Conservation (phyloP, 2,797 vertebrate species). For the Poecilia velifera region DNA sequence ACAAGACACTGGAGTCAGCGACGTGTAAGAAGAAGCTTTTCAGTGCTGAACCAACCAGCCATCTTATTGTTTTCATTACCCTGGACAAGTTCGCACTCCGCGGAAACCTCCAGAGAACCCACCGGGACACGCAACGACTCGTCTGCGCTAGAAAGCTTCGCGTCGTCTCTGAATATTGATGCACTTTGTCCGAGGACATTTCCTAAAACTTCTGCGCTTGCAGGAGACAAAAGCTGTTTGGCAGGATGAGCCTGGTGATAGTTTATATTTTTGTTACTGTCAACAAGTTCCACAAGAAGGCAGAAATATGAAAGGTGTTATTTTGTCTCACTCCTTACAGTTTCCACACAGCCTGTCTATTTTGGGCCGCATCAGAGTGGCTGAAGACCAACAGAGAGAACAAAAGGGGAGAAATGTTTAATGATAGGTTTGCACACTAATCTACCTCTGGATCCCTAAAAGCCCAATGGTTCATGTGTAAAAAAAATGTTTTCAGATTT, state of each 20-base stretch:
- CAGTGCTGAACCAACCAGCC: constrained; percentile 27
- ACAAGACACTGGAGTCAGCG: constrained; percentile 20
- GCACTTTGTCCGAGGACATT: constrained; percentile 75
- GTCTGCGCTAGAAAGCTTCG: constrained; percentile 58
- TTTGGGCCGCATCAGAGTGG: background rate
- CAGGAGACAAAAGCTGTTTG: constrained; percentile 74
- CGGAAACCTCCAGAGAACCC: constrained; percentile 27
- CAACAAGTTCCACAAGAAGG: constrained; percentile 21
- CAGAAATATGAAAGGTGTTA: background rate
- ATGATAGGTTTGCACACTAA: background rate
- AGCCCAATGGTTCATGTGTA: background rate
- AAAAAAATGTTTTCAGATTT: background rate
- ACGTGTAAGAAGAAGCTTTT: constrained; percentile 50
- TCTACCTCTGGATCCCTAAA: constrained; percentile 2
- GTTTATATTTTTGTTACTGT: constrained; percentile 16
- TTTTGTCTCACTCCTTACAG: background rate
- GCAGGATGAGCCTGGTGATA: constrained; percentile 36
- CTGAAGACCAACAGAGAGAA: background rate
- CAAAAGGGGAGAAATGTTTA: background rate
- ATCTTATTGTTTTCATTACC: constrained; percentile 42
- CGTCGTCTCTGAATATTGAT: constrained; percentile 72
- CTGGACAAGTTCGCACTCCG: constrained; percentile 22
- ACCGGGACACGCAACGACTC: constrained; percentile 50
- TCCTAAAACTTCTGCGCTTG: constrained; percentile 66
- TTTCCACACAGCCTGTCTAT: background rate